phyloP scores from a whole-genome alignment of 1,140 invertebrate species.

The Drosophila bifasciata region DNA sequence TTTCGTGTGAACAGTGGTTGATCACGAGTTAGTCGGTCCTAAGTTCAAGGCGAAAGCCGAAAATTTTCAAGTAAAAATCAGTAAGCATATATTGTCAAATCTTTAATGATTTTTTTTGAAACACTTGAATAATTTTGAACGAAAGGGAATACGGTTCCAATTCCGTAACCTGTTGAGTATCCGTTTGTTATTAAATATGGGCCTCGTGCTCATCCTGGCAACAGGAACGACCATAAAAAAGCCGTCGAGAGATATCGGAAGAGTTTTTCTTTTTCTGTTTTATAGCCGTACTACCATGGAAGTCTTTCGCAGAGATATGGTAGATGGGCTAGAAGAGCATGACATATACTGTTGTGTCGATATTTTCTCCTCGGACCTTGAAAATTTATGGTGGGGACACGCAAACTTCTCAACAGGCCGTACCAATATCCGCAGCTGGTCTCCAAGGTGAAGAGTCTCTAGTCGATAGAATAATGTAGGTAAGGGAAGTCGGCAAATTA shows the following conservation, averaged over 20 bases:
- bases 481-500: slow-evolving; percentile 93
- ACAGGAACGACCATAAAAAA: slow-evolving; percentile 56
- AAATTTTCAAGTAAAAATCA: slow-evolving; percentile 53
- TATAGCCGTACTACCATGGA: slow-evolving; percentile 59
- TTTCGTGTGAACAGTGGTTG: slow-evolving; percentile 96
- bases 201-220: slow-evolving; percentile 46
- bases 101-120: slow-evolving; percentile 3
- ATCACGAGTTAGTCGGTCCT: slow-evolving; percentile 95
- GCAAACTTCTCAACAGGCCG: slow-evolving; percentile 59
- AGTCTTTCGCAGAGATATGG: slow-evolving; percentile 26
- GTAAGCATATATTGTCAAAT: no score
- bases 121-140: slow-evolving; percentile 43
- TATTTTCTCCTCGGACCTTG: slow-evolving; percentile 56
- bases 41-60: slow-evolving; percentile 88
- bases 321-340: slow-evolving; percentile 44
- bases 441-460: slow-evolving; percentile 95
- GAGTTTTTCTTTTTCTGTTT: slow-evolving; percentile 62
- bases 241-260: slow-evolving; percentile 60
- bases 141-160: slow-evolving; percentile 90
- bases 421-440: slow-evolving; percentile 87
- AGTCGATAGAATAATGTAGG: slow-evolving; percentile 93
- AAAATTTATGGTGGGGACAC: slow-evolving; percentile 43
- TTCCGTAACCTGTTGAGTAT: slow-evolving; percentile 88
- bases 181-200: slow-evolving; percentile 59
- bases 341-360: slow-evolving; percentile 54